These are phyloP conservation scores for Acanthis flammea DNA, from an alignment of 2,797 vertebrate species.

Conservation along the genomic window DNA sequence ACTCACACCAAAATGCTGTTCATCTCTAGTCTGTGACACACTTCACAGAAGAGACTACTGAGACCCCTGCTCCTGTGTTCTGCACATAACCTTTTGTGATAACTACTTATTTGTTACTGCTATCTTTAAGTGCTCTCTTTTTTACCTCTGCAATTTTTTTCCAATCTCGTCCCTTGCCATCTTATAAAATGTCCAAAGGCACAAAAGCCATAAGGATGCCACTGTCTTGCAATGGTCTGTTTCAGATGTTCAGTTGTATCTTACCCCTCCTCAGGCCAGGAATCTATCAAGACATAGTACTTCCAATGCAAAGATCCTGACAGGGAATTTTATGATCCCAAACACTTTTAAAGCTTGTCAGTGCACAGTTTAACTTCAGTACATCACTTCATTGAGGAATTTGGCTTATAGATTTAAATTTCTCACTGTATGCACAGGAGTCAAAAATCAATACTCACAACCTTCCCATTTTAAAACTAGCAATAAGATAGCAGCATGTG, in stretches of 20 bases:
- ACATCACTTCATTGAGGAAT: background rate
- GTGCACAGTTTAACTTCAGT: background rate
- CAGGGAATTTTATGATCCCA: background rate
- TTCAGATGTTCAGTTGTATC: background rate
- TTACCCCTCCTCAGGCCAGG: background rate
- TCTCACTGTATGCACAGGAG: background rate
- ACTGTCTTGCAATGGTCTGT: background rate
- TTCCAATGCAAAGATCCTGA: background rate
- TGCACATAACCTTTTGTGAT: background rate
- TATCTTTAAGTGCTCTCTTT: background rate
- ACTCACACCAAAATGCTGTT: background rate
- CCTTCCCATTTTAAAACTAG: background rate
- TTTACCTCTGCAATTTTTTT: background rate
- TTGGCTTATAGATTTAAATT: background rate
- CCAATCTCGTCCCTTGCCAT: background rate
- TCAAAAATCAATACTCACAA: background rate
- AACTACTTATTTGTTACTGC: background rate
- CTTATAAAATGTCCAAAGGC: background rate
- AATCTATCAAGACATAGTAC: background rate
- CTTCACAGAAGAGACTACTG: background rate
- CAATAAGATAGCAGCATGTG: background rate
- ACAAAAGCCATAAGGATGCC: background rate
- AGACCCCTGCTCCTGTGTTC: background rate
- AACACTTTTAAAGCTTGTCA: background rate
- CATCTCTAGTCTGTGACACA: background rate